phyloP scores from a whole-genome alignment of 2,888 invertebrate species.

The Nemotelus pantherinus region DNA sequence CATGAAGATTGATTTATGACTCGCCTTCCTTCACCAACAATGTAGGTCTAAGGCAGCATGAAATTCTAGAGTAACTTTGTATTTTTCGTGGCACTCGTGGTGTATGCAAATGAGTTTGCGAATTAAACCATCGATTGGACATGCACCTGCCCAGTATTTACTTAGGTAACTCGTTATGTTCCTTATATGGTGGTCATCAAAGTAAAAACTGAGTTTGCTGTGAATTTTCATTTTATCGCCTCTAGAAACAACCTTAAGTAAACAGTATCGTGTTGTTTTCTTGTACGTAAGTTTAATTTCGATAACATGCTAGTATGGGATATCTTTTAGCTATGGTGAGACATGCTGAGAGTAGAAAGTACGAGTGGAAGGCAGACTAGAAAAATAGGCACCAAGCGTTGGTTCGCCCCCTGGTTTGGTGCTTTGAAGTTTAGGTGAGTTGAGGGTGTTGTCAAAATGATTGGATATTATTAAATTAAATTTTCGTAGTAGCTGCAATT shows the following conservation, averaged over 20 bases:
- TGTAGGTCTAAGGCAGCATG: too few relatives aligned
- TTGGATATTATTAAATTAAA: too few relatives aligned
- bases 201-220: slow-evolving; percentile 10
- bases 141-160: slow-evolving; percentile 11
- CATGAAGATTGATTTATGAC: not conserved
- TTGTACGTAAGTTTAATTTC: slow-evolving; percentile 3
- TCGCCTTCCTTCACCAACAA: not conserved
- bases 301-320: slow-evolving; percentile 1
- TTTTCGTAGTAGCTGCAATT: too few relatives aligned
- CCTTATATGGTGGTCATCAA: slow-evolving; percentile 29
- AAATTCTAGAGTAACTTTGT: slow-evolving; percentile 1
- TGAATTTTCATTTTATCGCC: slow-evolving; percentile 36
- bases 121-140: slow-evolving; percentile 26
- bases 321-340: not conserved
- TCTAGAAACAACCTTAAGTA: slow-evolving; percentile 26
- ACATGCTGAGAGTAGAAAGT: too few relatives aligned
- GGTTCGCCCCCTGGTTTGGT: not conserved
- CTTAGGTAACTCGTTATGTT: slow-evolving; percentile 1
- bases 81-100: not conserved
- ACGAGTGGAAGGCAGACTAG: not conserved
- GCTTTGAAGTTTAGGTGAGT: too few relatives aligned
- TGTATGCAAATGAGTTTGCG: slow-evolving; percentile 2
- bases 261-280: slow-evolving; percentile 36
- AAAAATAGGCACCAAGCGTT: slow-evolving; percentile 2
- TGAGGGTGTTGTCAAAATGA: too few relatives aligned